These are phyloP conservation scores for Epinephelus cyanopodus DNA, from an alignment of 2,113 vertebrate species.

Conservation along the genomic window DNA sequence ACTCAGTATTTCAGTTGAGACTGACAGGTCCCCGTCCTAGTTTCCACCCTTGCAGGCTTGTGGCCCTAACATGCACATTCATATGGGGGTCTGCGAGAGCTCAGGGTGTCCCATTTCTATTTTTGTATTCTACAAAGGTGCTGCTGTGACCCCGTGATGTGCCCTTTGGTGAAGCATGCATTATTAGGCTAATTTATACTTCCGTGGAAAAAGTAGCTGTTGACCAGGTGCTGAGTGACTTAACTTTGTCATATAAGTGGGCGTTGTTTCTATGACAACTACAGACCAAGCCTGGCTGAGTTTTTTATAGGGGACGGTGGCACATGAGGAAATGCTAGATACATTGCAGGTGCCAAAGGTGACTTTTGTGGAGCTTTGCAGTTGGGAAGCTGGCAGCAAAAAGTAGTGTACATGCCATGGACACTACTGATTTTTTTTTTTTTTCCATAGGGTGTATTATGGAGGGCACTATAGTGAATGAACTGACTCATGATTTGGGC, in stretches of 20 bases:
- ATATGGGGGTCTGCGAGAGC: background rate
- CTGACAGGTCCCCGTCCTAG: background rate
- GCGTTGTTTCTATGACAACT: background rate
- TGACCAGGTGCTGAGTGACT: background rate
- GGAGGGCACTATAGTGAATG: no score
- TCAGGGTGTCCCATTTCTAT: conserved; percentile 18
- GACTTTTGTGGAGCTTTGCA: background rate
- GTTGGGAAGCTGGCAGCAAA: no score
- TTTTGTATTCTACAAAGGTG: conserved; percentile 8
- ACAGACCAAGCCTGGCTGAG: background rate
- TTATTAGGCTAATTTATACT: conserved; percentile 16
- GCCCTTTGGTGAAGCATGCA: conserved; percentile 1
- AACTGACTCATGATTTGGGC: no score
- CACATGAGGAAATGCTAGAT: background rate
- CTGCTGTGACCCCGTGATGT: background rate
- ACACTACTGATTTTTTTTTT: no score
- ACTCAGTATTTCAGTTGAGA: background rate
- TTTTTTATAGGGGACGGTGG: background rate
- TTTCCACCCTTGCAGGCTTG: background rate
- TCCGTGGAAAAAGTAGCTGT: background rate
- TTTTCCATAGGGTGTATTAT: no score
- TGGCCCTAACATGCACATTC: conserved; percentile 11
- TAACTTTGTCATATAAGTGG: background rate
- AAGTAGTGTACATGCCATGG: no score
- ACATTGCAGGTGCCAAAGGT: background rate